A percentile compares a stretch with the other conserved stretches of the same genome.
Conservation (phyloP, 1,140 invertebrate genomes). For the Drosophila gunungcola region DNA sequence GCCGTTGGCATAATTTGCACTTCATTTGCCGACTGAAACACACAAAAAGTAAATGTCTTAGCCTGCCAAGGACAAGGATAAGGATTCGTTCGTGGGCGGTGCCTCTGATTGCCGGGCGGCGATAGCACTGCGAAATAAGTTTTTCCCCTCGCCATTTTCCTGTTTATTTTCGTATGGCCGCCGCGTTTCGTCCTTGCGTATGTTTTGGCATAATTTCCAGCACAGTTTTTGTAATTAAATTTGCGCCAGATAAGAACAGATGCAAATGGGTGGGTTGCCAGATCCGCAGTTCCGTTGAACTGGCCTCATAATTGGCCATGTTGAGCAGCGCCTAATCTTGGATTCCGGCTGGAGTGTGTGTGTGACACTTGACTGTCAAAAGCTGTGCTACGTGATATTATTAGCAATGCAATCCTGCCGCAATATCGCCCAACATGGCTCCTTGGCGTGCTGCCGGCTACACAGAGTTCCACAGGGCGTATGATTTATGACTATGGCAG, state of each 20-base stretch:
- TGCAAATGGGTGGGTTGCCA: background rate
- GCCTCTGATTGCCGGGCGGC: constrained; percentile 32
- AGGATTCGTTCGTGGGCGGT: constrained; percentile 21
- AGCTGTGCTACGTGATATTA: constrained; percentile 77
- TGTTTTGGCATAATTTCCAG: constrained; percentile 66
- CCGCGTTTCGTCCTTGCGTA: constrained; percentile 41
- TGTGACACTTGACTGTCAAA: constrained; percentile 73
- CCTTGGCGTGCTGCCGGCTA: constrained; percentile 39
- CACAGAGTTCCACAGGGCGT: constrained; percentile 27
- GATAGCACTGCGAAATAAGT: constrained; percentile 55
- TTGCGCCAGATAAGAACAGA: constrained; percentile 20
- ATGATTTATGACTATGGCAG: constrained; percentile 74
- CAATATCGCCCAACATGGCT: constrained; percentile 27
- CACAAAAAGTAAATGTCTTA: constrained; percentile 56
- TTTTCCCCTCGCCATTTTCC: constrained; percentile 17
- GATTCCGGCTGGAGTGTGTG: constrained; percentile 38
- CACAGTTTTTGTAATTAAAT: constrained; percentile 55
- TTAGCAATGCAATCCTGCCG: constrained; percentile 68
- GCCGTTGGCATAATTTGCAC: constrained; percentile 73
- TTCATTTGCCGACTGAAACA: constrained; percentile 53
- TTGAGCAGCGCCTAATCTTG: constrained; percentile 37
- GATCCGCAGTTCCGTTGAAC: constrained; percentile 2
- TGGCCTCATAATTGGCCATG: constrained; percentile 46
- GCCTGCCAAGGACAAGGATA: constrained; percentile 43
- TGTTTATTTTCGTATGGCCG: constrained; percentile 22